A percentile compares a stretch with the other conserved stretches of the same genome.
These are phyloP conservation scores for Manis crassicaudata DNA, from an alignment of 2,797 vertebrate genomes.

Conservation along the genomic window DNA sequence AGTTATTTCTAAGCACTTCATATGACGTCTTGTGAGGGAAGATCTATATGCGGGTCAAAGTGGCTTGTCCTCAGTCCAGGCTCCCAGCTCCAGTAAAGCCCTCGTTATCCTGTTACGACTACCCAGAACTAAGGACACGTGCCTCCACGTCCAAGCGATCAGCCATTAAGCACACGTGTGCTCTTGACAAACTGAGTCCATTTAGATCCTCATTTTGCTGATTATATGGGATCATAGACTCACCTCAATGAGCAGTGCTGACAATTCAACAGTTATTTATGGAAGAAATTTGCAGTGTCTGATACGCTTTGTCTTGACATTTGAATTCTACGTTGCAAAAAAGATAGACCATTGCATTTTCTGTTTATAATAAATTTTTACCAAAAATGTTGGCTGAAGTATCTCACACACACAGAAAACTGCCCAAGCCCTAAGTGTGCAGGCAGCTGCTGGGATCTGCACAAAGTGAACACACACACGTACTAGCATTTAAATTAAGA, in stretches of 20 bases:
- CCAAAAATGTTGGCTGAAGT: background rate
- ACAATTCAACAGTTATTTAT: background rate
- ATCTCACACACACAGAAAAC: background rate
- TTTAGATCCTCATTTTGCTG: background rate
- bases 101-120: rapidly evolving
- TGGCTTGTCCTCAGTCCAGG: background rate
- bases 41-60: background rate
- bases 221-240: background rate
- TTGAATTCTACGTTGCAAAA: background rate
- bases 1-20: background rate
- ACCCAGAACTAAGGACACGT: too few species aligned
- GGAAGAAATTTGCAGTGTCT: background rate
- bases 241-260: too few species aligned
- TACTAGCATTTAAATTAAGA: background rate
- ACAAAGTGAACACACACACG: too few species aligned
- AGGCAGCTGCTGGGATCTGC: background rate
- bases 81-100: background rate
- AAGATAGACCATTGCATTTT: background rate
- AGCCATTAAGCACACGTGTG: too few species aligned
- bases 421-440: background rate
- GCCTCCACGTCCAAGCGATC: background rate
- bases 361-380: background rate
- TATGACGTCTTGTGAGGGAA: background rate
- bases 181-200: background rate
- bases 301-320: background rate